Evolutionary conservation across 2,888 invertebrate species (phyloP).

Genomic region (Tachina grossa): DNA sequence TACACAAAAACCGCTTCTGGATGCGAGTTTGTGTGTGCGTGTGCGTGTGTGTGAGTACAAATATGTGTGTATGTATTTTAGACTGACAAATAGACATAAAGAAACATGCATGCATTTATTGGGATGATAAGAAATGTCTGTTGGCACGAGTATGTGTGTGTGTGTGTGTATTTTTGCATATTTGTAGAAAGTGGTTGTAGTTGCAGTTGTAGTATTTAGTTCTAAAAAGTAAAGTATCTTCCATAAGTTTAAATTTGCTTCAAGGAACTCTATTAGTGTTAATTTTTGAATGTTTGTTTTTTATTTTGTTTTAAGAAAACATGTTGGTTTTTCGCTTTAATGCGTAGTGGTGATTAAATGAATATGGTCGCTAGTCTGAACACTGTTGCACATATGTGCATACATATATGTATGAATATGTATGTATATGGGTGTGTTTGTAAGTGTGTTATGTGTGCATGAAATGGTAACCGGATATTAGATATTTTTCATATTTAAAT

Average conservation of each 20-base stretch:
- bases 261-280: conserved; percentile 56
- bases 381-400: background rate
- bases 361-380: conserved; percentile 2
- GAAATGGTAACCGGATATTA: conserved; percentile 31
- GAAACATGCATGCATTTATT: background rate
- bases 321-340: conserved; percentile 69
- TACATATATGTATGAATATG: background rate
- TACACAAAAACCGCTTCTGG: conserved; percentile 28
- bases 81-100: background rate
- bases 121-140: conserved; percentile 20
- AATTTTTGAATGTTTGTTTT: background rate
- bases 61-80: background rate
- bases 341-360: conserved; percentile 64
- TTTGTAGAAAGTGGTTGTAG: conserved; percentile 55
- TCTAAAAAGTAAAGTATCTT: conserved; percentile 39
- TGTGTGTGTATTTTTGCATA: background rate
- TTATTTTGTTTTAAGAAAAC: conserved; percentile 56
- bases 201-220: conserved; percentile 10
- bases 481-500: conserved; percentile 13
- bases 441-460: background rate
- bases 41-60: too few relatives aligned
- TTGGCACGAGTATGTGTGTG: background rate
- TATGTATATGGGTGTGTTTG: background rate
- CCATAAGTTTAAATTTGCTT: conserved; percentile 67
- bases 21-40: background rate